A percentile compares a stretch with the other conserved stretches of the same genome.
Evolutionary conservation across 2,113 vertebrate species (phyloP).

Genomic region (Sapajus apella): DNA sequence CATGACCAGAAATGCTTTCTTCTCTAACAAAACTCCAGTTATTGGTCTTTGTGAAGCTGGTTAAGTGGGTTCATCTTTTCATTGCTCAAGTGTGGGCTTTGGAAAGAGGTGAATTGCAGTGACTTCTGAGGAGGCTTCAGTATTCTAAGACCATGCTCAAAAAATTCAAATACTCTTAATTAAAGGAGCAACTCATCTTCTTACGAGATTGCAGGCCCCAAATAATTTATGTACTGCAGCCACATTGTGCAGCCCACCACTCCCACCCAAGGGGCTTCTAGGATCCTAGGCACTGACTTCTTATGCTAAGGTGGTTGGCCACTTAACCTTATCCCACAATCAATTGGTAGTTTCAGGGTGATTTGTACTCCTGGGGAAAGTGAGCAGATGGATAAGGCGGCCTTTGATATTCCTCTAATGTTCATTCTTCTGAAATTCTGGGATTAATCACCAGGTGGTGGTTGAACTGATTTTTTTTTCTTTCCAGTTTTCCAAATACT

Average conservation of each 20-base stretch:
- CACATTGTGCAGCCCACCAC: background rate
- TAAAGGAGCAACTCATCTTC: slow-evolving; percentile 4
- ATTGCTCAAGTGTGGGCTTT: background rate
- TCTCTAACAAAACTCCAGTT: background rate
- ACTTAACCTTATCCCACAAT: slow-evolving; percentile 44
- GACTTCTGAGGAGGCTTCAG: background rate
- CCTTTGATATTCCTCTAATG: slow-evolving; percentile 69
- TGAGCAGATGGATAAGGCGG: slow-evolving; percentile 59
- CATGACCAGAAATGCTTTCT: background rate
- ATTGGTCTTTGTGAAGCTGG: background rate
- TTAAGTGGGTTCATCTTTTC: background rate
- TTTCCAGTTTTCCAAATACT: slow-evolving; percentile 35
- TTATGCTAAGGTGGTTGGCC: slow-evolving; percentile 36
- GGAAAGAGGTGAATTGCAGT: slow-evolving; percentile 30
- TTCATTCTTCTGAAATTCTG: slow-evolving; percentile 74
- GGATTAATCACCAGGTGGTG: slow-evolving; percentile 84
- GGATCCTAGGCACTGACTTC: slow-evolving; percentile 61
- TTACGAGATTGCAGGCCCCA: background rate
- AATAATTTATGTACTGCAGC: background rate
- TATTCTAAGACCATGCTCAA: slow-evolving; percentile 12
- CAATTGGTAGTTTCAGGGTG: slow-evolving; percentile 55
- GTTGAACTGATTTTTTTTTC: slow-evolving; percentile 81
- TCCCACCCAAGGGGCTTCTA: slow-evolving; percentile 62
- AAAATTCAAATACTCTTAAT: slow-evolving; percentile 1
- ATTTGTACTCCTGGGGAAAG: slow-evolving; percentile 58